Percentiles rank a stretch among this genome's conserved stretches.
Conservation (phyloP, 1,140 invertebrate species). For the Polypedilum pembai region DNA sequence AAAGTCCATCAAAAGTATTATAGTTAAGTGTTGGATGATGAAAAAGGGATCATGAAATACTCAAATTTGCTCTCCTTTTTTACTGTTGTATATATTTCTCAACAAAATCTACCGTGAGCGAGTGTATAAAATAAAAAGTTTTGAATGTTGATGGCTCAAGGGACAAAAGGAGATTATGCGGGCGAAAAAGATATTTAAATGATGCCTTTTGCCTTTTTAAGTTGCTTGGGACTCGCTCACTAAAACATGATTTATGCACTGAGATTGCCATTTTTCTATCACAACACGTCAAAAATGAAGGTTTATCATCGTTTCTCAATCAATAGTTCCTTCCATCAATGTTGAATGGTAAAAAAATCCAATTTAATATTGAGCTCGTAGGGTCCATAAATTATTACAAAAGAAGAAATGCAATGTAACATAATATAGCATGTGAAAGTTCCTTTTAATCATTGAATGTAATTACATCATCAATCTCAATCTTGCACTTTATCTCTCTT, state of each 20-base stretch:
- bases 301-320: no score
- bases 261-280: background rate
- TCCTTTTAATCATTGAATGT: conserved; percentile 26
- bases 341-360: no score
- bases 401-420: background rate
- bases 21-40: background rate
- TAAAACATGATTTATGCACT: background rate
- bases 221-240: background rate
- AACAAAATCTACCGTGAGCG: background rate
- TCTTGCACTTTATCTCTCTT: conserved; percentile 4
- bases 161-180: background rate
- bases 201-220: background rate
- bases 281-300: no score
- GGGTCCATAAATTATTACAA: conserved; percentile 24
- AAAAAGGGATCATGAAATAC: background rate
- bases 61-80: no score
- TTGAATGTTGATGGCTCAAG: background rate
- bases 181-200: background rate
- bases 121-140: background rate
- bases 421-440: background rate
- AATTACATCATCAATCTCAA: conserved; percentile 28
- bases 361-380: no score
- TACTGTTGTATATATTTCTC: background rate
- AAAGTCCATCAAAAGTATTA: conserved; percentile 19
- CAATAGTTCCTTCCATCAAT: no score